Base-by-base conservation (phyloP, 1,140 invertebrate genomes). In the Micrasema longulum region DNA sequence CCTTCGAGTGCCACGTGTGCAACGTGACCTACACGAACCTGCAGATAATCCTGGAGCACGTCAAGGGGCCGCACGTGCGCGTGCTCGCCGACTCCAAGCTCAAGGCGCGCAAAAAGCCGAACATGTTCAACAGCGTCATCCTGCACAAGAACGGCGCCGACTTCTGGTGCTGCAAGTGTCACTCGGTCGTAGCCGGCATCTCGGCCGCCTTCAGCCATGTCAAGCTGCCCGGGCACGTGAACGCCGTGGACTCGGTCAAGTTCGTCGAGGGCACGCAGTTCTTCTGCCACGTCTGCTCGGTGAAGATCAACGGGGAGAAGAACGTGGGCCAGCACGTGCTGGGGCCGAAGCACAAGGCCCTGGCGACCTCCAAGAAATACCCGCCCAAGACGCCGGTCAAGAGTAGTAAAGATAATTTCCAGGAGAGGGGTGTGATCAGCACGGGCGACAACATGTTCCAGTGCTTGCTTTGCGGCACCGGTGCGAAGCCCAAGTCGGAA, bases 221-320 rank as follows among this genome's bases (percentile, higher is more conserved):
- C 5, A 67, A 68, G 12, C 45, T 63, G 26, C 55, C 64, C 1
- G 69, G 69, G 18, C 73, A 74, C 47, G 26, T 48, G 35, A 63
- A 43, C 22, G 22, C 52, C n/a, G 69, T 74, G 4, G 73, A 74
- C 45, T 68, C 63, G 9, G 69, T 74, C 11, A 43, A 47, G 1
- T 71, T 52, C 47, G 45, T 47, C 10, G 38, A 36, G 11, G 63
- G 53, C 5, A 74, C 69, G 12, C 55, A 62, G 31, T 74, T 71
- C 45, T 65, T 62, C 57, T 74, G 73, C 18, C 18, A 47, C 5
- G 22, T 55, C 11, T 74, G 73, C 57, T 41, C 38, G 14, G 69
- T 70, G 11, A 66, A 69, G 9, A 71, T 74, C 20, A 74, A 68
- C 69, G 73, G 73, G 0, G 73, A 74, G 26, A 67, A 68, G 16